phyloP scores from a whole-genome alignment of 2,888 invertebrate genomes.

The Craniophora ligustri region DNA sequence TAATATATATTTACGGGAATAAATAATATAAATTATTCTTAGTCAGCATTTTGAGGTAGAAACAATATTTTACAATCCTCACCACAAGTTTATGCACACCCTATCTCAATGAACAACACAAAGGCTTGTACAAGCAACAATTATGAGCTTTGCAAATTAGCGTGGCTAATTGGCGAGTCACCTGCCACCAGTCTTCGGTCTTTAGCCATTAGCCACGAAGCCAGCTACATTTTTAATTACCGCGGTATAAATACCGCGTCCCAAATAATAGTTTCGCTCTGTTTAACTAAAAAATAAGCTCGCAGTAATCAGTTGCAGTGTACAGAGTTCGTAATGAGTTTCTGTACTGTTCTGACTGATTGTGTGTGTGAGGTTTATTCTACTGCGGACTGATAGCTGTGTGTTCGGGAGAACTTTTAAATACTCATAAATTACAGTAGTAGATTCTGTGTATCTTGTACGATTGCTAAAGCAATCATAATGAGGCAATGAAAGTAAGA shows the following conservation, averaged over 20 bases:
- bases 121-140: slow-evolving; percentile 39
- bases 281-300: slow-evolving; percentile 42
- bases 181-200: slow-evolving; percentile 34
- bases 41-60: too few species aligned
- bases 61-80: too few species aligned
- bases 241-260: slow-evolving; percentile 46
- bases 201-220: slow-evolving; percentile 36
- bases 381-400: too few species aligned
- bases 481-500: too few species aligned
- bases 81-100: background rate
- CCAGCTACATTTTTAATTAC: slow-evolving; percentile 53
- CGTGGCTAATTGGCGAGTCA: slow-evolving; percentile 45
- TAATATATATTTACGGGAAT: too few species aligned
- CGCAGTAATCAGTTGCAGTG: slow-evolving; percentile 27
- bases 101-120: slow-evolving; percentile 20
- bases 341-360: background rate
- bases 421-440: too few species aligned
- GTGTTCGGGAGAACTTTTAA: too few species aligned
- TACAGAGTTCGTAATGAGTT: background rate
- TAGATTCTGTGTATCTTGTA: too few species aligned
- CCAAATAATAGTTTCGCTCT: slow-evolving; percentile 49
- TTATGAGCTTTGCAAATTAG: slow-evolving; percentile 47
- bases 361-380: background rate
- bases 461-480: too few species aligned
- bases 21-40: too few species aligned